Evolutionary conservation across 1,140 invertebrate species (phyloP).

Genomic region (Ceratosolen solmsi): DNA sequence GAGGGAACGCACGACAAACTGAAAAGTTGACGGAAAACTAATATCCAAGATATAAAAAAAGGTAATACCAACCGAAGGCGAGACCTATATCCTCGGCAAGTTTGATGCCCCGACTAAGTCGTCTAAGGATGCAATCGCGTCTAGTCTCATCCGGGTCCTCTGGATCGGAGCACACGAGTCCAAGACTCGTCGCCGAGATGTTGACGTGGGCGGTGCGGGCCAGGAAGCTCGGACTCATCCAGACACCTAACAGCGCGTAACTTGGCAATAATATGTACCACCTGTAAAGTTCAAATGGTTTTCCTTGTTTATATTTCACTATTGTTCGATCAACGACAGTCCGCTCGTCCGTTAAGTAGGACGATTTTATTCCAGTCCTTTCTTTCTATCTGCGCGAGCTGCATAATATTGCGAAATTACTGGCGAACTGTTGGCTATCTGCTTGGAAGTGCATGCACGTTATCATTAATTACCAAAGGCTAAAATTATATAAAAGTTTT

Average conservation of each 20-base stretch:
- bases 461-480: too few relatives aligned
- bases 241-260: slow-evolving; percentile 77
- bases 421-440: too few relatives aligned
- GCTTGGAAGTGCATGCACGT: not conserved
- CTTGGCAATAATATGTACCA: slow-evolving; percentile 76
- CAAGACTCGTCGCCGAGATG: slow-evolving; percentile 75
- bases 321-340: too few relatives aligned
- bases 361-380: too few relatives aligned
- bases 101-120: slow-evolving; percentile 65
- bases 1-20: too few relatives aligned
- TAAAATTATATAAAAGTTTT: too few relatives aligned
- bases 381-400: too few relatives aligned
- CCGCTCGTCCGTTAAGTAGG: too few relatives aligned
- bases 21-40: too few relatives aligned
- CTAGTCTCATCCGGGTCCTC: slow-evolving; percentile 74
- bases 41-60: too few relatives aligned
- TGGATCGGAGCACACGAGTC: slow-evolving; percentile 74
- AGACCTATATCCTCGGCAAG: slow-evolving; percentile 67
- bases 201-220: slow-evolving; percentile 77
- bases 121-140: slow-evolving; percentile 65
- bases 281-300: slow-evolving; percentile 51
- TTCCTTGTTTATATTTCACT: too few relatives aligned
- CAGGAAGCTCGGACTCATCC: slow-evolving; percentile 74
- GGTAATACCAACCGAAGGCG: slow-evolving; percentile 59
- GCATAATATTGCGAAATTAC: too few relatives aligned